These are phyloP conservation scores for Physeter macrocephalus DNA, from an alignment of 2,113 vertebrate genomes.

Conservation along the genomic window DNA sequence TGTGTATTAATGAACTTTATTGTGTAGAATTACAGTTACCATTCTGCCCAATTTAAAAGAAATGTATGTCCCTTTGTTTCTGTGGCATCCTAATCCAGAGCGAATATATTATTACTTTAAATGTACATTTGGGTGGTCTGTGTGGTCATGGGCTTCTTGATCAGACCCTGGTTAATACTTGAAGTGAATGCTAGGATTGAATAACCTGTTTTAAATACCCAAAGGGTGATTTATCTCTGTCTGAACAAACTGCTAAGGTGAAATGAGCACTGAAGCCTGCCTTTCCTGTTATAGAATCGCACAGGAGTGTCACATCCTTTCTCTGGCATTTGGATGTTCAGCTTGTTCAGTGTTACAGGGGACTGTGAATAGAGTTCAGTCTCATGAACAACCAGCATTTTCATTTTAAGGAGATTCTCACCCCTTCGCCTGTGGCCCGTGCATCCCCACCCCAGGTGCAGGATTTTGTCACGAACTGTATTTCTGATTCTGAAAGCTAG, in stretches of 20 bases:
- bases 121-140: neutral
- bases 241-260: neutral
- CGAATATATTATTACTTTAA: neutral
- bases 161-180: slow-evolving; percentile 5
- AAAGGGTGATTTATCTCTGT: neutral
- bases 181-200: neutral
- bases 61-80: neutral
- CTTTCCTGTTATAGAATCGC: neutral
- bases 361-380: neutral
- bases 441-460: fast-evolving
- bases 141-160: neutral
- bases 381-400: neutral
- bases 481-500: neutral
- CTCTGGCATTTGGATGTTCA: neutral
- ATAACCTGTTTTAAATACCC: neutral
- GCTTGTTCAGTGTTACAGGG: neutral
- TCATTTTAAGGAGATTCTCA: neutral
- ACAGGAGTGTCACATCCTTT: neutral
- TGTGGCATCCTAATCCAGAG: neutral
- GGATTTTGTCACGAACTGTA: neutral
- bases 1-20: neutral
- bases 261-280: slow-evolving; percentile 34
- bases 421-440: neutral
- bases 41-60: slow-evolving; percentile 38
- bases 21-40: slow-evolving; percentile 28